A percentile compares a stretch with the other conserved stretches of the same genome.
phyloP scores from a whole-genome alignment of 2,888 invertebrate species.

The Volucella inanis region DNA sequence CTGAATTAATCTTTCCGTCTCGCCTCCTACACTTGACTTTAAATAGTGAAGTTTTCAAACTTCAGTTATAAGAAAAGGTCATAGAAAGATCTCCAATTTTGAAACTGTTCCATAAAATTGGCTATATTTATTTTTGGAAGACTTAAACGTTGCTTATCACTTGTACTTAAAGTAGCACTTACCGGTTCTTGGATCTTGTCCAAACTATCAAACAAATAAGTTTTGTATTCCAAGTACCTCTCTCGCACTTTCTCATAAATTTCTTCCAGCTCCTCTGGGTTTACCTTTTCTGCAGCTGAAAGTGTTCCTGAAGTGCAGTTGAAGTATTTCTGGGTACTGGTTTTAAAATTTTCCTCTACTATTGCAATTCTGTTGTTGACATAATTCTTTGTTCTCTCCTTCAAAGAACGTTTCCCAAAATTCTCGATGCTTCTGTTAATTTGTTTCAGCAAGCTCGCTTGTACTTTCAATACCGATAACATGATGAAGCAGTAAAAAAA shows the following conservation, averaged over 20 bases:
- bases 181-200: not conserved
- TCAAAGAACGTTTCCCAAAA: too few relatives aligned
- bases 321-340: constrained; percentile 4
- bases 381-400: too few relatives aligned
- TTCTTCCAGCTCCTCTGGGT: not conserved
- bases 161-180: constrained; percentile 1
- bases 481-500: constrained; percentile 1
- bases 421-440: not conserved
- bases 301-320: too few relatives aligned
- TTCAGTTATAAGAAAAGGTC: constrained; percentile 6
- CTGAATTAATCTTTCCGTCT: constrained; percentile 4
- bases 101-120: constrained; percentile 4
- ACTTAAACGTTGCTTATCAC: constrained; percentile 1
- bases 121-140: constrained; percentile 18
- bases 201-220: constrained; percentile 2
- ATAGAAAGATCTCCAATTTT: constrained; percentile 13
- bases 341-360: not conserved
- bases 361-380: too few relatives aligned
- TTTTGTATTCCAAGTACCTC: constrained; percentile 5
- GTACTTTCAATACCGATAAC: constrained; percentile 9
- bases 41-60: constrained; percentile 6
- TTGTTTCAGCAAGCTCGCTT: constrained; percentile 14
- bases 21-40: not conserved
- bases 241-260: constrained; percentile 6
- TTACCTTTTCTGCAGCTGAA: constrained; percentile 10